These are phyloP conservation scores for Drymodes brunneopygia DNA, from an alignment of 2,113 vertebrate genomes.

Conservation along the genomic window DNA sequence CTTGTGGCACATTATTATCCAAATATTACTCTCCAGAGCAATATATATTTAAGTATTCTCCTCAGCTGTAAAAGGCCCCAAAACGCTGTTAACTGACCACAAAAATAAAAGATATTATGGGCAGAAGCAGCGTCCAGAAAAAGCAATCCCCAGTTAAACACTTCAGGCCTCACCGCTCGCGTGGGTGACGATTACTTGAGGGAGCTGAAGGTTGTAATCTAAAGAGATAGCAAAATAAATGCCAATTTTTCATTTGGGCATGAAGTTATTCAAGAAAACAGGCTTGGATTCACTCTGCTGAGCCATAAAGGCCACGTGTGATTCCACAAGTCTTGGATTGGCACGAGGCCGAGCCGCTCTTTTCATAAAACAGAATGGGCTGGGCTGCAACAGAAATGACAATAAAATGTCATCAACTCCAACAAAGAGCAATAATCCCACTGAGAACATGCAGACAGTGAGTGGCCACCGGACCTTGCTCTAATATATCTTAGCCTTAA, in stretches of 20 bases:
- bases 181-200: background rate
- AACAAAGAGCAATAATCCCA: background rate
- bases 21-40: constrained; percentile 35
- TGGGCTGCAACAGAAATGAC: background rate
- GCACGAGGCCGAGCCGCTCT: background rate
- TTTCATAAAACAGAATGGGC: background rate
- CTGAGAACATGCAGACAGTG: background rate
- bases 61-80: background rate
- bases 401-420: background rate
- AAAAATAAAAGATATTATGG: constrained; percentile 13
- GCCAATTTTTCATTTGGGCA: background rate
- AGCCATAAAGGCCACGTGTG: background rate
- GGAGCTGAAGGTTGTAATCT: constrained; percentile 1
- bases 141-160: constrained; percentile 15
- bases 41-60: constrained; percentile 33
- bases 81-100: constrained; percentile 20
- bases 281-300: background rate
- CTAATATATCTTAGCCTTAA: background rate
- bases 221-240: background rate
- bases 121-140: background rate
- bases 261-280: background rate
- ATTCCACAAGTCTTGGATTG: background rate
- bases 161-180: background rate
- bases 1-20: constrained; percentile 1
- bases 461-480: background rate